These are phyloP conservation scores for Lithophane ornitopus DNA, from an alignment of 2,888 invertebrate genomes.

Conservation along the genomic window DNA sequence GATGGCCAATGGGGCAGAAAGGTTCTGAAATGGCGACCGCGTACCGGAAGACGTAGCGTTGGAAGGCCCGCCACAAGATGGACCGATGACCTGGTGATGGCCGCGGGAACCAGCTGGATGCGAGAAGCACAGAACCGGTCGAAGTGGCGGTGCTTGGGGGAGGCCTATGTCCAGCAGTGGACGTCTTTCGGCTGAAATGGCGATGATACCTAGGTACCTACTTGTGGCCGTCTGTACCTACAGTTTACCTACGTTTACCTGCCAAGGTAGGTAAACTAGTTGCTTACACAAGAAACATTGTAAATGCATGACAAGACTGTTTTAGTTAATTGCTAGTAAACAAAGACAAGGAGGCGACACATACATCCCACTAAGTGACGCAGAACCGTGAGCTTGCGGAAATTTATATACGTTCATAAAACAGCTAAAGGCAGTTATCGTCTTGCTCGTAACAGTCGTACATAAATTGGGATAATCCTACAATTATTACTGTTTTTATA, in stretches of 20 bases:
- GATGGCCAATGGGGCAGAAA: too few species aligned
- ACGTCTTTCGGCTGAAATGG: too few species aligned
- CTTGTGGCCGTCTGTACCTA: not conserved
- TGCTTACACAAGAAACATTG: slow-evolving; percentile 4
- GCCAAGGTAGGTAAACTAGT: not conserved
- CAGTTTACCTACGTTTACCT: too few species aligned
- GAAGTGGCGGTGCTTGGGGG: too few species aligned
- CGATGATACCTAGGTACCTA: not conserved
- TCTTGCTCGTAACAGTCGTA: slow-evolving; percentile 26
- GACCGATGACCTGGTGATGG: too few species aligned
- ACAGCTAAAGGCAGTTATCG: slow-evolving; percentile 39
- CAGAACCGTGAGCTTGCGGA: slow-evolving; percentile 23
- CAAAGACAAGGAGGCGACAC: slow-evolving; percentile 46
- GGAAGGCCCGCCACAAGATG: too few species aligned
- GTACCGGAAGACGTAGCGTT: too few species aligned
- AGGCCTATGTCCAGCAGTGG: too few species aligned
- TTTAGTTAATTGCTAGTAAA: slow-evolving; percentile 46
- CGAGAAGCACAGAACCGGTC: too few species aligned
- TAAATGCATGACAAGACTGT: slow-evolving; percentile 26
- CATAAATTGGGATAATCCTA: slow-evolving; percentile 37
- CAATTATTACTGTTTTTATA: slow-evolving; percentile 37
- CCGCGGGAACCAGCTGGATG: too few species aligned
- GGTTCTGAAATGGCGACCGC: too few species aligned
- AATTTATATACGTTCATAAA: slow-evolving; percentile 38
- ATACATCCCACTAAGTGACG: slow-evolving; percentile 25